These are phyloP conservation scores for Margaritifera margaritifera DNA, from an alignment of 2,888 invertebrate species.

Conservation along the genomic window DNA sequence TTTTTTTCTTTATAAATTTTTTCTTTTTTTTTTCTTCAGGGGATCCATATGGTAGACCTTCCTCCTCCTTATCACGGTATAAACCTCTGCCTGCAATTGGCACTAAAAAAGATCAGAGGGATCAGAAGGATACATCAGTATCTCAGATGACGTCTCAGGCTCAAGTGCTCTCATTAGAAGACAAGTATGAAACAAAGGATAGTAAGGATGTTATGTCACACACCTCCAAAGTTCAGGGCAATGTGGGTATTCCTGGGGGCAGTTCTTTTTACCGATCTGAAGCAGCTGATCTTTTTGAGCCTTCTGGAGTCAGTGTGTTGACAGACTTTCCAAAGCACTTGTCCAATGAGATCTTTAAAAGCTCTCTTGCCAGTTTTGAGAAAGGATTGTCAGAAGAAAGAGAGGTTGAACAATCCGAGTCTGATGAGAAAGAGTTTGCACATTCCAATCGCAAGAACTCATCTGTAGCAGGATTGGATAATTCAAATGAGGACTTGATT, in stretches of 20 bases:
- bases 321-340: conserved; percentile 31
- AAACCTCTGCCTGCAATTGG: conserved; percentile 55
- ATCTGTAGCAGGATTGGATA: neutral
- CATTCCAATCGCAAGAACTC: neutral
- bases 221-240: conserved; percentile 2
- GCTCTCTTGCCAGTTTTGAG: conserved; percentile 24
- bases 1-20: no score
- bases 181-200: conserved; percentile 3
- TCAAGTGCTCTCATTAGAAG: neutral
- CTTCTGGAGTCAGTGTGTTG: conserved; percentile 24
- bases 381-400: conserved; percentile 7
- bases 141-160: conserved; percentile 5
- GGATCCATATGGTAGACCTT: conserved; percentile 32
- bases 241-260: no score
- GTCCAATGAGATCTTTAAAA: conserved; percentile 32
- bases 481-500: neutral
- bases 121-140: conserved; percentile 3
- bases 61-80: conserved; percentile 48
- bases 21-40: neutral
- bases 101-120: conserved; percentile 16
- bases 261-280: no score
- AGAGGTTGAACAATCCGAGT: neutral
- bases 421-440: no score
- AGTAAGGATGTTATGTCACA: conserved; percentile 1
- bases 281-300: no score